Conservation (phyloP, 1,140 invertebrate species). For the Pygmarrhopalites habei region DNA sequence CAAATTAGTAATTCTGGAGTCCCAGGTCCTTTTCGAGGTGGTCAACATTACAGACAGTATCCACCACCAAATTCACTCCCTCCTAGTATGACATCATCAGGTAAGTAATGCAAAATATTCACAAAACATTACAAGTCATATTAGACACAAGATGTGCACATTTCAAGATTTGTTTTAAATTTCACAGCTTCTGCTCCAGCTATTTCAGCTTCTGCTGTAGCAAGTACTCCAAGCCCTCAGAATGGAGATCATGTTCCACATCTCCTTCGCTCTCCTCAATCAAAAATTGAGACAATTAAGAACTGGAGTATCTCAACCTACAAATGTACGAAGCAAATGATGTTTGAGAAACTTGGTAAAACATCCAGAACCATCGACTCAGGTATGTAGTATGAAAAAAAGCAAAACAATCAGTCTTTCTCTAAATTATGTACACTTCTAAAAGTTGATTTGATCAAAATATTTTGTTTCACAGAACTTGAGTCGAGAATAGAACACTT, state of each 20-base stretch:
- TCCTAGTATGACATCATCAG: slow-evolving; percentile 27
- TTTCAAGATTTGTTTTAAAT: slow-evolving; percentile 8
- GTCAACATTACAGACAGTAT: slow-evolving; percentile 32
- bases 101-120: too few relatives aligned
- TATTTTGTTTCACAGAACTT: slow-evolving; percentile 64
- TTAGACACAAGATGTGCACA: background rate
- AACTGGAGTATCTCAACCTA: slow-evolving; percentile 96
- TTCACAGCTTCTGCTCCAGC: slow-evolving; percentile 44
- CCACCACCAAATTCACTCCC: slow-evolving; percentile 31
- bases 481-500: slow-evolving; percentile 86
- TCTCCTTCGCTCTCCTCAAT: slow-evolving; percentile 56
- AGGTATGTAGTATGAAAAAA: slow-evolving; percentile 48
- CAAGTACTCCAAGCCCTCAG: slow-evolving; percentile 46
- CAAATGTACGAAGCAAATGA: slow-evolving; percentile 89
- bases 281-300: slow-evolving; percentile 79
- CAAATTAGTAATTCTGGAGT: background rate
- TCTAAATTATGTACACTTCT: slow-evolving; percentile 25
- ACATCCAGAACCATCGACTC: slow-evolving; percentile 82
- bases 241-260: slow-evolving; percentile 52
- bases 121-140: background rate
- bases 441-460: too few relatives aligned
- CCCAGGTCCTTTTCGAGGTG: slow-evolving; percentile 23
- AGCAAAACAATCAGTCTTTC: slow-evolving; percentile 24
- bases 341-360: slow-evolving; percentile 92
- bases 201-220: slow-evolving; percentile 44